Percentiles rank a stretch among this genome's conserved stretches.
Conservation (phyloP, 2,113 vertebrate genomes). For the Mastomys natalensis region DNA sequence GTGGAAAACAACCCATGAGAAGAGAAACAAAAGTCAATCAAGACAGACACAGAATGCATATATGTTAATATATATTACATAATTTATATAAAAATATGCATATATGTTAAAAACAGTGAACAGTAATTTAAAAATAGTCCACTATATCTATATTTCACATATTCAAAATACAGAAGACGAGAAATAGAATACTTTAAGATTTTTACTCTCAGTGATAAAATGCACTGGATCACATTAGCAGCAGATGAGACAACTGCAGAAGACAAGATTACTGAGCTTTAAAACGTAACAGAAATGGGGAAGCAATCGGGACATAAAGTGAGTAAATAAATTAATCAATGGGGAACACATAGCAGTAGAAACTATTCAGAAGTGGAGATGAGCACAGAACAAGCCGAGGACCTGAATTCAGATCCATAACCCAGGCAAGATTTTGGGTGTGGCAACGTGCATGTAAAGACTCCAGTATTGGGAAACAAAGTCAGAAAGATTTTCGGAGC, state of each 20-base stretch:
- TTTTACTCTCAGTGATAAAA: constrained; percentile 11
- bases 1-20: background rate
- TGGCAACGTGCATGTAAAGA: background rate
- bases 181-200: background rate
- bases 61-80: background rate
- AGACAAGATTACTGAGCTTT: constrained; percentile 10
- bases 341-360: background rate
- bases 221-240: background rate
- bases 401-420: background rate
- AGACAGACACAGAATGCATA: constrained; percentile 40
- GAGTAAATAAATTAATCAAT: too few relatives aligned
- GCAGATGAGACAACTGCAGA: background rate
- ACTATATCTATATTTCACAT: background rate
- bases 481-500: background rate
- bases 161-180: background rate
- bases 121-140: background rate
- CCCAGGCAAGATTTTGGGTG: too few relatives aligned
- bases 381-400: background rate
- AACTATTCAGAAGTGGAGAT: background rate
- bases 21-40: background rate
- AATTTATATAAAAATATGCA: background rate
- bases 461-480: too few relatives aligned
- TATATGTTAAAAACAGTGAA: constrained; percentile 23
- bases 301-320: too few relatives aligned
- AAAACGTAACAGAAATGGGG: background rate